These are phyloP conservation scores for Anabas testudineus DNA, from an alignment of 2,797 vertebrate species.

Conservation along the genomic window DNA sequence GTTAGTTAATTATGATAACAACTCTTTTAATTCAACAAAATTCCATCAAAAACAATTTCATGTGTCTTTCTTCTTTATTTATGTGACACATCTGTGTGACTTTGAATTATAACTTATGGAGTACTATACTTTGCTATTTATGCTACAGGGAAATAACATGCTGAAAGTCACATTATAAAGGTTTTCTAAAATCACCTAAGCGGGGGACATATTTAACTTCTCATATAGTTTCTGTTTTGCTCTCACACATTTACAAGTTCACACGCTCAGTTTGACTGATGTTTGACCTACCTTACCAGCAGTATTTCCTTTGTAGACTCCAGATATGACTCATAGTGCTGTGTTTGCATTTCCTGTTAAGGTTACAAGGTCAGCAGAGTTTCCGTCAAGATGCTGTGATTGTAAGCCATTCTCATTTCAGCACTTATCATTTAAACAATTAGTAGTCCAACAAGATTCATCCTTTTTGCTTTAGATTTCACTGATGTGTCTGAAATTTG, in stretches of 20 bases:
- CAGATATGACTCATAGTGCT: conserved; percentile 3
- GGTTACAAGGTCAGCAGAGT: conserved; percentile 20
- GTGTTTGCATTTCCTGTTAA: conserved; percentile 33
- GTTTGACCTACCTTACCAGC: not conserved
- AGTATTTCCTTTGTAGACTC: conserved; percentile 30
- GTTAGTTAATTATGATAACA: too few species aligned
- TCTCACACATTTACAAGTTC: not conserved
- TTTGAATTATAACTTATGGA: too few species aligned
- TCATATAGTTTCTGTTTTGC: conserved; percentile 14
- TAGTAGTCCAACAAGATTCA: too few species aligned
- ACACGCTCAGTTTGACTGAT: not conserved
- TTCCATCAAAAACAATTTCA: too few species aligned
- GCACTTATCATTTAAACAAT: not conserved
- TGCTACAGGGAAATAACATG: not conserved
- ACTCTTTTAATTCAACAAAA: too few species aligned
- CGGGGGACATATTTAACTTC: not conserved
- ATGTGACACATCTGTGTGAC: too few species aligned
- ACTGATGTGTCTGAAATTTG: too few species aligned
- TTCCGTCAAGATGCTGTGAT: not conserved
- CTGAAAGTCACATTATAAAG: not conserved
- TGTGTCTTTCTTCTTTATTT: too few species aligned
- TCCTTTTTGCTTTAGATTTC: not conserved
- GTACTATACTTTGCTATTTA: too few species aligned
- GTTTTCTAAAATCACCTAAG: not conserved
- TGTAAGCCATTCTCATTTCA: not conserved